phyloP scores from a whole-genome alignment of 2,113 vertebrate species.

The Drymodes brunneopygia region DNA sequence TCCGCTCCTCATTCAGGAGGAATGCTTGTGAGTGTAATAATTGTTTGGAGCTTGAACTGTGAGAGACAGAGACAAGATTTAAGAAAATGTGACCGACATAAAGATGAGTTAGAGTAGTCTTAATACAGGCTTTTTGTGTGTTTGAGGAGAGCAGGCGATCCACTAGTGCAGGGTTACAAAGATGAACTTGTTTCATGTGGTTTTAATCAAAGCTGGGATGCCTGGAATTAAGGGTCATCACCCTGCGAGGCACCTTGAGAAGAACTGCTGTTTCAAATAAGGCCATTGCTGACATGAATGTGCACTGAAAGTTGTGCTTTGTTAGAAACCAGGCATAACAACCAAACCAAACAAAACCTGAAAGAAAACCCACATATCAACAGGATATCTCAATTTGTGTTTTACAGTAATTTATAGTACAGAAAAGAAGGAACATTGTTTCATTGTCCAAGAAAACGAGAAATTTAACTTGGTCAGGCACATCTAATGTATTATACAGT shows the following conservation, averaged over 20 bases:
- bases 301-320: slow-evolving; percentile 27
- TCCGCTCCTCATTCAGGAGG: not conserved
- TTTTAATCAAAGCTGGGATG: slow-evolving; percentile 52
- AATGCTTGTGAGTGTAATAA: not conserved
- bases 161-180: not conserved
- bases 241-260: slow-evolving; percentile 41
- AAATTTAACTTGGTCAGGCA: slow-evolving; percentile 6
- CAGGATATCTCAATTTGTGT: slow-evolving; percentile 26
- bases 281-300: slow-evolving; percentile 27
- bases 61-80: not conserved
- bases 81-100: not conserved
- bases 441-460: not conserved
- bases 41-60: not conserved
- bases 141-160: not conserved
- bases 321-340: slow-evolving; percentile 46
- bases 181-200: slow-evolving; percentile 51
- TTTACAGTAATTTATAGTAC: not conserved
- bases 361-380: slow-evolving; percentile 23
- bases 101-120: not conserved
- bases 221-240: slow-evolving; percentile 33
- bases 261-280: slow-evolving; percentile 53
- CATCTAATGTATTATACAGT: slow-evolving; percentile 1
- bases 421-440: not conserved
- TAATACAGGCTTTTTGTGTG: not conserved
- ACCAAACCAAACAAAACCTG: slow-evolving; percentile 34